Evolutionary conservation across 2,797 vertebrate genomes (phyloP), one percentile per base, ranked within the genome.

Genomic region (Xenopus petersii): DNA sequence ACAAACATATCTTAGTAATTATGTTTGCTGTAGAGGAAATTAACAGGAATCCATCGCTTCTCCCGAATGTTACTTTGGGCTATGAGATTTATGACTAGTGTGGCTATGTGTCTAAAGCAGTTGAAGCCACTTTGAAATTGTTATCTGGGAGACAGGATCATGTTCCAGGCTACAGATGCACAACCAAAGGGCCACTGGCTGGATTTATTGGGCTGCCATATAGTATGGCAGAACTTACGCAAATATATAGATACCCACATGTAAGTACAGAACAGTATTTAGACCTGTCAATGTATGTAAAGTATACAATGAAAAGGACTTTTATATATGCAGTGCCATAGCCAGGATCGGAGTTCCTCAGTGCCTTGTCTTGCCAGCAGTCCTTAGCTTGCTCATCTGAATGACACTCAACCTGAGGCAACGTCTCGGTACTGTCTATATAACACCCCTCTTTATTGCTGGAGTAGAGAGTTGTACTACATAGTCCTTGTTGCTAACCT

Each of bases 171-270:
- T 58, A 16, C 16, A 10, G 15, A 15, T 58, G 55, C 15, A 58
- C 10, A 58, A 15, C 55, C n/a, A 58, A 58, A 15, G 55, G 55
- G 12, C 7, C 15, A 1, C 55, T 58, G 6, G 55, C 55, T 21
- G 75, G 75, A 24, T 68, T 77, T 17, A 73, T 77, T 51, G 75
- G 75, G 21, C 17, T 60, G n/a, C 63, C 64, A 12, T 73, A 77
- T 30, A 73, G 2, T 24, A 77, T 77, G 70, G 70, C 70, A 47
- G 54, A 36, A 55, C 15, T 77, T 58, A 63, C 70, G 15, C 64
- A 65, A 13, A 17, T 73, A 46, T 67, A 77, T 55, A 58, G 51
- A 21, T 67, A 63, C 12, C 71, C 70, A 5, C 75, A 77, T 26
- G 75, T 77, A 15, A 73, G 75, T 72, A 16, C 13, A 30, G 26